phyloP scores from a whole-genome alignment of 2,888 invertebrate genomes.

The Plebejus argus region DNA sequence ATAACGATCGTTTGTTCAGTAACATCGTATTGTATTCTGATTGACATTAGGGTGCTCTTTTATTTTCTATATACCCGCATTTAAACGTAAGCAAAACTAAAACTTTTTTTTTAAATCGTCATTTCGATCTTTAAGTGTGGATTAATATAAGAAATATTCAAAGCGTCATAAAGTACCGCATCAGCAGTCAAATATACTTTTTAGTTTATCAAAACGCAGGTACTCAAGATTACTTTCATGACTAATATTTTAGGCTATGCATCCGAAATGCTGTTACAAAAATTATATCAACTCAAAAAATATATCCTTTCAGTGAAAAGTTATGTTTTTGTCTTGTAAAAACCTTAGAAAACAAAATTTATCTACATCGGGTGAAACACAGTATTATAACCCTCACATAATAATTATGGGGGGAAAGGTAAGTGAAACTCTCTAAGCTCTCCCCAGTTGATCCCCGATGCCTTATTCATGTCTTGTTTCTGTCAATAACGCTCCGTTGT shows the following conservation, averaged over 20 bases:
- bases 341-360: neutral
- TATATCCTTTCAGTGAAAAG: neutral
- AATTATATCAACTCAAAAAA: no score
- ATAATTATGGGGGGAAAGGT: constrained; percentile 17
- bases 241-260: no score
- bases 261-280: no score
- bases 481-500: constrained; percentile 23
- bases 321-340: neutral
- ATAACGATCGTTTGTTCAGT: neutral
- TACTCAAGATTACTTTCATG: no score
- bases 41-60: neutral
- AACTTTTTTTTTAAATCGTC: no score
- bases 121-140: no score
- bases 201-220: no score
- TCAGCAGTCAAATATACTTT: no score
- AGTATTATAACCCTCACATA: constrained; percentile 5
- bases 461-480: constrained; percentile 25
- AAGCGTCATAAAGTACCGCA: no score
- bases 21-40: neutral
- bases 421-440: constrained; percentile 1
- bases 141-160: no score
- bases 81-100: no score
- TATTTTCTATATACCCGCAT: no score
- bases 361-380: neutral
- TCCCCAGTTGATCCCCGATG: constrained; percentile 8